Evolutionary conservation across 2,797 vertebrate genomes (phyloP), one percentile per base, ranked within the genome.

Genomic region (Sebastes wilsoni): DNA sequence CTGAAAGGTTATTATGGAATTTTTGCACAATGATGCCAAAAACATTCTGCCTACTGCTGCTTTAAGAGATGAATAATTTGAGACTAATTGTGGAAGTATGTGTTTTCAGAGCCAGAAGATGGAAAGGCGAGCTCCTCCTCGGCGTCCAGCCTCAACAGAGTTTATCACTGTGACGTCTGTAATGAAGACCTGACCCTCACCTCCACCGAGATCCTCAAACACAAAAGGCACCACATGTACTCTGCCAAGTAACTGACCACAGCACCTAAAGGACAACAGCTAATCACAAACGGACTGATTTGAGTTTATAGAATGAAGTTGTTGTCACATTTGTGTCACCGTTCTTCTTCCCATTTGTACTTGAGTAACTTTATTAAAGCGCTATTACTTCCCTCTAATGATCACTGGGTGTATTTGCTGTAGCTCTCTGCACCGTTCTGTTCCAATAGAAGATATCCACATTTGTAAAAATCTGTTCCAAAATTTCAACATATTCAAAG

Each of bases 191-290:
- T 98, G 66, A 91, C 77, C 11, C 94, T 99, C 80, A 98, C 97
- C 0, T 96, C 97, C 80, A 98, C 96, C 0, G 96, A 99, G 88
- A 97, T 97, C 88, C 96, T 98, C 32, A 96, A 96, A 74, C 98
- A 99, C 92, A 97, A 96, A 74, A 93, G 92, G 73, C 96, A 97
- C 90, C 97, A 99, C 55, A 92, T 93, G 91, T 87, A 77, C 64
- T 81, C 92, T 62, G 64, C 66, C 18, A 90, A 89, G 71, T 94
- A 83, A 88, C 38, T 4, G 52, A 67, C 38, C 3, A 11, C 66
- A 6, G 14, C 18, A 34, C 23, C 28, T 22, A 5, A 64, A 60
- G 58, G 18, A 81, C 72, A 72, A 20, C 16, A 28, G 3, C 20
- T 23, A 11, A 66, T n/a, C 58, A 64, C 42, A 69, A 3, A 30